Percentiles rank a stretch among this genome's conserved stretches.
Evolutionary conservation across 2,113 vertebrate species (phyloP).

Genomic region (Nymphicus hollandicus): DNA sequence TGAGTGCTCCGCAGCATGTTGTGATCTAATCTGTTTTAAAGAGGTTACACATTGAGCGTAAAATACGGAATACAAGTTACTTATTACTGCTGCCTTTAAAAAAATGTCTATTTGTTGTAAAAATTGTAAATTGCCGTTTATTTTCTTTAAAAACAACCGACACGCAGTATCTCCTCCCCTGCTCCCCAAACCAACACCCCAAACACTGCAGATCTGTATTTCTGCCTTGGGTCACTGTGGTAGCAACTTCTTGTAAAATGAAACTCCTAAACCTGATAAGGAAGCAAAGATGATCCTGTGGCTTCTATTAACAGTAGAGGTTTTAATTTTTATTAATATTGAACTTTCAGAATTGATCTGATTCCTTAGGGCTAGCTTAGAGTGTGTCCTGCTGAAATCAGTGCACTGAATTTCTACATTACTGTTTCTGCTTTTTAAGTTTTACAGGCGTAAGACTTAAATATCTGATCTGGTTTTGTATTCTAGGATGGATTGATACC

Average conservation of each 20-base stretch:
- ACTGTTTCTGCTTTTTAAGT: not conserved
- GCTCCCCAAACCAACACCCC: rapidly evolving
- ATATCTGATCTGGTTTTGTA: not conserved
- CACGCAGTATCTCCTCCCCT: rapidly evolving
- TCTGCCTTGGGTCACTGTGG: not conserved
- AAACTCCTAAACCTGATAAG: not conserved
- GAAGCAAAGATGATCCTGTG: not conserved
- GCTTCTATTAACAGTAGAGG: not conserved
- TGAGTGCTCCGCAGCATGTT: not conserved
- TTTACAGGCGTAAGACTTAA: not conserved
- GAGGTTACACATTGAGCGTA: not conserved
- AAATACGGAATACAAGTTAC: not conserved
- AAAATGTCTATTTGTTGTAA: not conserved
- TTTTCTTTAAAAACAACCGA: not conserved
- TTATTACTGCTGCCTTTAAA: not conserved
- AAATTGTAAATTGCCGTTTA: not conserved
- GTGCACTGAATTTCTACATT: not conserved
- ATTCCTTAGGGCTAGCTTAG: not conserved
- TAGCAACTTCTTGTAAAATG: not conserved
- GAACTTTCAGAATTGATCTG: not conserved
- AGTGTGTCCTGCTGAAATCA: not conserved
- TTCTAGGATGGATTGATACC: not conserved
- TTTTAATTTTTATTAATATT: not conserved
- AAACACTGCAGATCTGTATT: not conserved
- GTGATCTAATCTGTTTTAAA: not conserved